These are phyloP conservation scores for Tylochromis polylepis DNA, from an alignment of 2,113 vertebrate species.

Conservation along the genomic window DNA sequence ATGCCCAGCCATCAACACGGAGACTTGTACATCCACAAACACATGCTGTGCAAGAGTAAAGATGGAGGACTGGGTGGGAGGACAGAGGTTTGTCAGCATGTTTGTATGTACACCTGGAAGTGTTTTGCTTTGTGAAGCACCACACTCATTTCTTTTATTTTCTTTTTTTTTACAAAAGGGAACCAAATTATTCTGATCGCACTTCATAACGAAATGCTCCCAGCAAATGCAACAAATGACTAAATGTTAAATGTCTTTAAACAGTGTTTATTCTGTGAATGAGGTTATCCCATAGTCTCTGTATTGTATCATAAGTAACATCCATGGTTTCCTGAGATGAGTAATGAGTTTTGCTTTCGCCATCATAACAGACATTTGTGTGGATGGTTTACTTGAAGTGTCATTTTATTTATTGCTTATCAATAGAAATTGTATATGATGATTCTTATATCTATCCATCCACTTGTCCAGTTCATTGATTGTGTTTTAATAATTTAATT, in stretches of 20 bases:
- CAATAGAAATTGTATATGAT: neutral
- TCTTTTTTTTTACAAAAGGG: neutral
- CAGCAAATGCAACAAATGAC: neutral
- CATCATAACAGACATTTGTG: neutral
- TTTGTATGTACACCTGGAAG: slow-evolving; percentile 74
- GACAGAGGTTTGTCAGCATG: slow-evolving; percentile 9
- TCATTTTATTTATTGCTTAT: neutral
- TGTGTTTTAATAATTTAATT: neutral
- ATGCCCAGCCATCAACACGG: neutral
- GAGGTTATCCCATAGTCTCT: neutral
- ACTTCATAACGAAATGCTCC: neutral
- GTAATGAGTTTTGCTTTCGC: neutral
- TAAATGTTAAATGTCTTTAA: neutral
- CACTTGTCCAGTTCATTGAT: neutral
- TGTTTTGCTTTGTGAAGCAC: slow-evolving; percentile 58
- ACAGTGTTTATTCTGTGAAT: neutral
- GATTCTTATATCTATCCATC: neutral
- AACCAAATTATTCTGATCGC: neutral
- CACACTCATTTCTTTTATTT: neutral
- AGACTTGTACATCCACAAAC: neutral
- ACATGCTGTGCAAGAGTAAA: slow-evolving; percentile 19
- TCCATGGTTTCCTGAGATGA: neutral
- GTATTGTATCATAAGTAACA: neutral
- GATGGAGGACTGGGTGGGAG: neutral
- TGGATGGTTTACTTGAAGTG: neutral